Evolutionary conservation across 37 sponge, comb jelly and placozoan genomes (phyloP).

Genomic region (Oscarella lobularis): DNA sequence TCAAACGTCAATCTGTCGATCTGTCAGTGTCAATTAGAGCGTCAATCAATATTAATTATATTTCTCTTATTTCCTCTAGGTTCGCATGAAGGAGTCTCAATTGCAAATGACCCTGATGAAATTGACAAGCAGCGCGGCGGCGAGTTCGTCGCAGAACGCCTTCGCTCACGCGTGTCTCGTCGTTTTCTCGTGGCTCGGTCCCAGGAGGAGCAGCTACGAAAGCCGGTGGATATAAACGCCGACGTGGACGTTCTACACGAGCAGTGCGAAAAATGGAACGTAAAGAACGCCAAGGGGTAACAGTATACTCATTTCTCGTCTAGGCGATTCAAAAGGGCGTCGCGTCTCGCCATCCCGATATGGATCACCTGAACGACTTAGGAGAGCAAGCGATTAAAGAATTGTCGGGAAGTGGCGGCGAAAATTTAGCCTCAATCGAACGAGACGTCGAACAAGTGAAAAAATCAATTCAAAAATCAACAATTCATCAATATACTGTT

Average conservation of each 20-base stretch:
- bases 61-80: background rate
- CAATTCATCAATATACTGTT: too few relatives aligned
- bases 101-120: background rate
- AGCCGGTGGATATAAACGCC: background rate
- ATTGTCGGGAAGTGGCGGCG: background rate
- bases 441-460: background rate
- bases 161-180: background rate
- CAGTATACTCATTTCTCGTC: background rate
- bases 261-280: background rate
- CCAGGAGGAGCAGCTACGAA: background rate
- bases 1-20: background rate
- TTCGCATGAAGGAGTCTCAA: background rate
- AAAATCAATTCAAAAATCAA: too few relatives aligned
- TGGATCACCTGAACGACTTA: background rate
- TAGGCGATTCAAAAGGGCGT: background rate
- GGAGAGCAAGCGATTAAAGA: background rate
- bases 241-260: background rate
- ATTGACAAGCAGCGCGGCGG: background rate
- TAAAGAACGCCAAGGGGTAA: too few relatives aligned
- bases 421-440: background rate
- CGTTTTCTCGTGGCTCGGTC: background rate
- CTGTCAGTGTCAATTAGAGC: background rate
- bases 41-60: too few relatives aligned
- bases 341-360: background rate
- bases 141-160: too few relatives aligned